Evolutionary conservation across 2,797 vertebrate species (phyloP), one percentile per base, ranked within the genome.

Genomic region (Sternotherus odoratus): DNA sequence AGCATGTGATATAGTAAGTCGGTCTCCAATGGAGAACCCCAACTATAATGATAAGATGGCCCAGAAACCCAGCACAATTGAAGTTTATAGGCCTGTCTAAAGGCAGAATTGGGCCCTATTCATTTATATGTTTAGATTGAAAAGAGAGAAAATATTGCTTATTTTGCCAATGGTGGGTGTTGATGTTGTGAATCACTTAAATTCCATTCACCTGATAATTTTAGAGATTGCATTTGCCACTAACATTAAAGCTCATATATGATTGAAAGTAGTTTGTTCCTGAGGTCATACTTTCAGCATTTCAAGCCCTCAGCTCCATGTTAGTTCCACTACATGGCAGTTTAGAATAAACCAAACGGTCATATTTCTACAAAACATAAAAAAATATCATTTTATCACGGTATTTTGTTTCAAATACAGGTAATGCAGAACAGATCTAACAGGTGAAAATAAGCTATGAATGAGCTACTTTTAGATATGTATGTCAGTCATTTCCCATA

Each of bases 101-200:
- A 39, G 5, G 10, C n/a, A 69, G 19, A 69, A 39, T 23, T 69
- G 19, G 63, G 19, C 9, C 63, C 17, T 36, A 21, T 69, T 39
- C 10, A 69, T 69, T 36, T 69, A 23, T 66, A 16, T 69, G 19
- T 36, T 69, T 39, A 69, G n/a, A 69, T 69, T 69, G 39, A 69
- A 69, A 19, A 19, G n/a, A 36, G n/a, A 69, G 10, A 69, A 33
- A 36, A 36, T 63, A 36, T 66, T 36, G 23, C 36, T 43, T 43
- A 39, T 72, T 43, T 72, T 43, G 19, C 36, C 36, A 72, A 26
- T 74, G n/a, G 63, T 69, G n/a, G 10, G 9, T 39, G n/a, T 39
- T 69, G n/a, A 39, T 36, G 63, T 12, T 66, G 63, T 69, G 63
- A 74, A 94, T 85, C 90, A 96, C 95, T 96, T 97, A 97, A 93